phyloP scores from a whole-genome alignment of 2,797 vertebrate genomes.

The Capromys pilorides region DNA sequence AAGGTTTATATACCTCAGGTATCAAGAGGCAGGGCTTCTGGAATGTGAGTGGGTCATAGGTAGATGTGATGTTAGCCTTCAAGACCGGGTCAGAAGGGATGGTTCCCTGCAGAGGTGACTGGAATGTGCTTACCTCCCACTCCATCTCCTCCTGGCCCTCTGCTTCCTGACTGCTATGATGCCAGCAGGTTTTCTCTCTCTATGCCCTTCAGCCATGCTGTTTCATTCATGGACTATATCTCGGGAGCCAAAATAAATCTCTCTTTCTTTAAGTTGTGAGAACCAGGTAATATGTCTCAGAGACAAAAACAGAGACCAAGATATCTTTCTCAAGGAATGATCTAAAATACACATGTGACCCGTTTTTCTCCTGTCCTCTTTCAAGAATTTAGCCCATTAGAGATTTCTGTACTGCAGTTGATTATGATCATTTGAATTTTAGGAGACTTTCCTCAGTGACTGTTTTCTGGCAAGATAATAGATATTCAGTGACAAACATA shows the following conservation, averaged over 20 bases:
- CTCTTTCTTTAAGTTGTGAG: background rate
- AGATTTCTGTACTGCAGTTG: background rate
- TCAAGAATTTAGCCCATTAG: background rate
- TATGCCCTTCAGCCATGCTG: background rate
- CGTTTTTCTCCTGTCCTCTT: background rate
- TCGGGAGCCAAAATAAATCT: background rate
- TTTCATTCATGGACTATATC: background rate
- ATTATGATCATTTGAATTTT: background rate
- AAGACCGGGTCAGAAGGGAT: background rate
- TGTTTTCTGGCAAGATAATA: background rate
- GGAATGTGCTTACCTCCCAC: background rate
- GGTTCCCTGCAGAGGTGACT: background rate
- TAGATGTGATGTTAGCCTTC: background rate
- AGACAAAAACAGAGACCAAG: background rate
- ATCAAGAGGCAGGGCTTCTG: background rate
- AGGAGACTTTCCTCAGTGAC: background rate
- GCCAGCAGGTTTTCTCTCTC: background rate
- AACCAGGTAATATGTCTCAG: background rate
- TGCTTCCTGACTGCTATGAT: background rate
- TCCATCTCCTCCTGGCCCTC: background rate
- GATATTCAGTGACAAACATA: background rate
- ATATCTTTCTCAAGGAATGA: background rate
- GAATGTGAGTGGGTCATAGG: background rate
- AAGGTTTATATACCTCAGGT: background rate
- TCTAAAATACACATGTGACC: background rate